Evolutionary conservation across 2,113 vertebrate genomes (phyloP).

Genomic region (Pristiophorus japonicus): DNA sequence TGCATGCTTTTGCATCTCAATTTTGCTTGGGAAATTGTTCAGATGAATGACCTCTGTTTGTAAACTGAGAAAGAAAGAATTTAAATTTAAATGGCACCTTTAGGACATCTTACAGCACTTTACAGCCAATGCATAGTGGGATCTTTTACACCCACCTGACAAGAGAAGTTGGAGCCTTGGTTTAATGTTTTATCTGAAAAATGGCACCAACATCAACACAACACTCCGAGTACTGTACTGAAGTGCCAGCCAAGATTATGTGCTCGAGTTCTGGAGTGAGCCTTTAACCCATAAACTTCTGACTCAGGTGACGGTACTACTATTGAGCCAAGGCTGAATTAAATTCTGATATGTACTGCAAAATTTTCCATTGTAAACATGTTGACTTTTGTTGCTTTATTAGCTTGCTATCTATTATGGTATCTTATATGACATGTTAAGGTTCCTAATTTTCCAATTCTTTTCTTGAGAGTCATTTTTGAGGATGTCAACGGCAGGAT

Average conservation of each 20-base stretch:
- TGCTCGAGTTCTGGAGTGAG: neutral
- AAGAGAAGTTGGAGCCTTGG: neutral
- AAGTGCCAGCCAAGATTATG: neutral
- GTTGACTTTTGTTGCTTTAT: neutral
- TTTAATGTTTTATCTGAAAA: neutral
- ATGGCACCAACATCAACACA: neutral
- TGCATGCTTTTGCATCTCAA: neutral
- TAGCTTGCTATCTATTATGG: neutral
- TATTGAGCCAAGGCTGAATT: neutral
- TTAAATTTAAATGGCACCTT: neutral
- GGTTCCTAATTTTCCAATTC: neutral
- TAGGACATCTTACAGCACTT: too few relatives aligned
- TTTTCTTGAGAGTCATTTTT: neutral
- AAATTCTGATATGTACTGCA: neutral
- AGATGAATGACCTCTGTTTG: neutral
- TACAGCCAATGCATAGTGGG: neutral
- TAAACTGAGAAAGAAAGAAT: neutral
- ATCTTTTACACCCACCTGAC: neutral
- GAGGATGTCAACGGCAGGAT: neutral
- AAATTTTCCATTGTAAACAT: neutral
- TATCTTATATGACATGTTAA: neutral
- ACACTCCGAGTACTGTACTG: too few relatives aligned
- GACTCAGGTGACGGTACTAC: neutral
- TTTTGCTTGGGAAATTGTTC: neutral
- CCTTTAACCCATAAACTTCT: neutral